Evolutionary conservation across 2,888 invertebrate species (phyloP), one percentile per base, ranked within the genome.

Genomic region (Cactoblastis cactorum): DNA sequence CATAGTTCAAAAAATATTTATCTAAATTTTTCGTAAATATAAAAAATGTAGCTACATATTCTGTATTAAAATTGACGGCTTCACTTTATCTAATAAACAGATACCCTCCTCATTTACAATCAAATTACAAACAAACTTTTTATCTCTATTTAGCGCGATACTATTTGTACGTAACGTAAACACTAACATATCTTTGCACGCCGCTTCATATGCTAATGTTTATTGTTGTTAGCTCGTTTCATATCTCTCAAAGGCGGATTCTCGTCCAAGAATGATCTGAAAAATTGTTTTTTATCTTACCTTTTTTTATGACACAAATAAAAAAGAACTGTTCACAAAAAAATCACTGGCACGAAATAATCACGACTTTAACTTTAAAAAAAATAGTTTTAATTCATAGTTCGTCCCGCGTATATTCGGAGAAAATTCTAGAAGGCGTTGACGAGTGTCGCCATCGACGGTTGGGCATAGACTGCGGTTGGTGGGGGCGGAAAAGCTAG

Each of bases 391-490:
- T 65, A 63, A 62, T 59, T 63, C 62, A 65, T 58, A 56, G 57
- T 54, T 45, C 11, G n/a, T 14, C 15, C 34, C 50, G 53, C 57
- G 57, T 39, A 51, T 39, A 50, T 50, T 39, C 51, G 50, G 51
- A 52, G 56, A 12, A 51, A n/a, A n/a, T n/a, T n/a, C 50, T 14
- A 43, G 34, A 47, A 50, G 52, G 19, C 35, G 50, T 39, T 51
- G 34, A 59, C 68, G 61, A 49, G 56, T 56, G 60, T 32, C 49
- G 11, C 52, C 41, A 51, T 38, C 62, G 59, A 52, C 58, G 55
- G 57, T 50, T 53, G 53, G 60, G 61, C 58, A 69, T 66, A 65
- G 67, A 80, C 81, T 80, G 79, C 69, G 73, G 74, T n/a, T 49
- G 74, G 71, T 71, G 74, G 69, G 53, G 64, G 71, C 67, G 67